Evolutionary conservation across 2,113 vertebrate species (phyloP).

Genomic region (Oryzias curvinotus): DNA sequence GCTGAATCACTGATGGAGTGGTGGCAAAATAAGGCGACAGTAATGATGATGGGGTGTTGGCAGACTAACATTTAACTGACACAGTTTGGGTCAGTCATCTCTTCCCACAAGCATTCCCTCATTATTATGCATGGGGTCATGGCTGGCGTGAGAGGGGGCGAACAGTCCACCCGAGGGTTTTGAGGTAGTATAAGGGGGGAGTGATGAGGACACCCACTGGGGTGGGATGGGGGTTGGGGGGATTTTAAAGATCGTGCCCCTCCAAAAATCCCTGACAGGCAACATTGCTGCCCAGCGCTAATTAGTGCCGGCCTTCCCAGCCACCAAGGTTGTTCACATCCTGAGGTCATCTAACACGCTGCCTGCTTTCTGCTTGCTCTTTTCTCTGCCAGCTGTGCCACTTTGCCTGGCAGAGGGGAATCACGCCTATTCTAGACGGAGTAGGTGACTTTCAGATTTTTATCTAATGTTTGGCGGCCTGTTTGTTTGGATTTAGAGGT

Average conservation of each 20-base stretch:
- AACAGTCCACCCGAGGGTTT: constrained; percentile 38
- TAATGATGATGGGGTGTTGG: constrained; percentile 43
- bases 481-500: constrained; percentile 53
- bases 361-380: constrained; percentile 74
- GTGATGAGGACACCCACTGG: constrained; percentile 63
- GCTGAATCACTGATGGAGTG: constrained; percentile 34
- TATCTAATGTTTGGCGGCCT: constrained; percentile 57
- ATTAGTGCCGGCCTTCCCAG: constrained; percentile 79
- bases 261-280: constrained; percentile 52
- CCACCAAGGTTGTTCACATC: constrained; percentile 77
- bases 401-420: constrained; percentile 69
- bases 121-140: constrained; percentile 53
- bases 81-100: constrained; percentile 47
- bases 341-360: constrained; percentile 75
- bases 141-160: constrained; percentile 55
- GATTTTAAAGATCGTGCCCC: constrained; percentile 63
- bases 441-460: constrained; percentile 68
- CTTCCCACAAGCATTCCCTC: constrained; percentile 42
- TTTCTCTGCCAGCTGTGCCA: constrained; percentile 82
- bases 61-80: constrained; percentile 46
- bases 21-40: constrained; percentile 40
- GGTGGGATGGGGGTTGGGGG: constrained; percentile 52
- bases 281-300: constrained; percentile 62
- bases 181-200: constrained; percentile 38
- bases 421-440: constrained; percentile 56